Evolutionary conservation across 2,797 vertebrate genomes (phyloP).

Genomic region (Phataginus tricuspis): DNA sequence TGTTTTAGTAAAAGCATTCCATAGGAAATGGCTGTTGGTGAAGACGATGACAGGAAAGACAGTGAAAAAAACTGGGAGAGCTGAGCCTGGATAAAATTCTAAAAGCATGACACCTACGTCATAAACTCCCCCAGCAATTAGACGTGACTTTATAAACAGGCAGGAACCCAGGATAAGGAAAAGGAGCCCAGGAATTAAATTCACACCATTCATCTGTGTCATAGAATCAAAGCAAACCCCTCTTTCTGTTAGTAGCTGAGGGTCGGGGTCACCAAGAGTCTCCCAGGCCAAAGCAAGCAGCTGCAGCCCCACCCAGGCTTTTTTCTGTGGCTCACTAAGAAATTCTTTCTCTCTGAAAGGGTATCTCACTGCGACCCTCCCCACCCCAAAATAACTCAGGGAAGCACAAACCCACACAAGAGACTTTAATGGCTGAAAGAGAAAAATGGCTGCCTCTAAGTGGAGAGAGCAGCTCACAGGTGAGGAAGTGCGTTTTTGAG

Average conservation of each 20-base stretch:
- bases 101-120: neutral
- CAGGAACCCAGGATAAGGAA: neutral
- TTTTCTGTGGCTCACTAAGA: neutral
- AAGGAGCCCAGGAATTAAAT: constrained; percentile 47
- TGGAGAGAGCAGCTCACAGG: too few relatives aligned
- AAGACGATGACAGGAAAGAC: constrained; percentile 26
- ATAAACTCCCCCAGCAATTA: constrained; percentile 54
- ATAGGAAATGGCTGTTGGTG: constrained; percentile 34
- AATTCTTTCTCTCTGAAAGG: neutral
- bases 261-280: neutral
- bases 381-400: too few relatives aligned
- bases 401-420: too few relatives aligned
- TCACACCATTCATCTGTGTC: neutral
- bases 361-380: too few relatives aligned
- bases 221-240: neutral
- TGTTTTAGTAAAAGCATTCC: constrained; percentile 59
- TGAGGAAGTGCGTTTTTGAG: too few relatives aligned
- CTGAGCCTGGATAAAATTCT: constrained; percentile 23
- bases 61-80: neutral
- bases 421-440: too few relatives aligned
- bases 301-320: neutral
- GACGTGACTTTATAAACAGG: constrained; percentile 55
- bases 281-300: neutral
- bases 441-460: too few relatives aligned
- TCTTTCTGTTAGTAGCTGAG: constrained; percentile 37